These are phyloP conservation scores for Physocephala rufipes DNA, from an alignment of 2,888 invertebrate species.

Conservation along the genomic window DNA sequence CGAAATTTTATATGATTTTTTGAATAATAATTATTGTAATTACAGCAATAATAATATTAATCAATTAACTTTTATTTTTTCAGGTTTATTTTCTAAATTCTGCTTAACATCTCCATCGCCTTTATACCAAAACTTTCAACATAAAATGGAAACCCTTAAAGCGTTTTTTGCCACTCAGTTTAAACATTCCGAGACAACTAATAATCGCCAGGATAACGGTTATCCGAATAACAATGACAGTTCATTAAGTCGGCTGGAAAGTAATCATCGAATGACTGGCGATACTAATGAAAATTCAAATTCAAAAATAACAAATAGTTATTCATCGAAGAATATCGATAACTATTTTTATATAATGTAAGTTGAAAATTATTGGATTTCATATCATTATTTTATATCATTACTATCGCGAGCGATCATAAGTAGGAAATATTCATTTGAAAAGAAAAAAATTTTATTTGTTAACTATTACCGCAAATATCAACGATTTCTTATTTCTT, in stretches of 20 bases:
- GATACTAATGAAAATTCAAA: conserved; percentile 47
- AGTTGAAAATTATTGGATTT: conserved; percentile 49
- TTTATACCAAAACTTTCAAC: no score
- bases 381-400: no score
- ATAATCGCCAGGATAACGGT: conserved; percentile 49
- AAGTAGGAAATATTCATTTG: no score
- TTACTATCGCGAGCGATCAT: no score
- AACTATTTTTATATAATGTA: conserved; percentile 64
- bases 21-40: no score
- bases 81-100: no score
- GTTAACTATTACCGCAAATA: no score
- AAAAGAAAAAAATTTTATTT: no score
- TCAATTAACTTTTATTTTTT: no score
- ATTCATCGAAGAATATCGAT: conserved; percentile 60
- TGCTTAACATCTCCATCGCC: background rate
- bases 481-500: no score
- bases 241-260: conserved; percentile 18
- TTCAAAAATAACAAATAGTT: conserved; percentile 46
- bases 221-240: conserved; percentile 27
- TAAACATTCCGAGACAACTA: conserved; percentile 49
- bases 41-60: no score
- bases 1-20: no score
- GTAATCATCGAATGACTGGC: conserved; percentile 36
- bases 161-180: conserved; percentile 54
- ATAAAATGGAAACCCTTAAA: conserved; percentile 25